A percentile compares a stretch with the other conserved stretches of the same genome.
phyloP scores from a whole-genome alignment of 2,888 invertebrate genomes.

The Catotricha subobsoleta region DNA sequence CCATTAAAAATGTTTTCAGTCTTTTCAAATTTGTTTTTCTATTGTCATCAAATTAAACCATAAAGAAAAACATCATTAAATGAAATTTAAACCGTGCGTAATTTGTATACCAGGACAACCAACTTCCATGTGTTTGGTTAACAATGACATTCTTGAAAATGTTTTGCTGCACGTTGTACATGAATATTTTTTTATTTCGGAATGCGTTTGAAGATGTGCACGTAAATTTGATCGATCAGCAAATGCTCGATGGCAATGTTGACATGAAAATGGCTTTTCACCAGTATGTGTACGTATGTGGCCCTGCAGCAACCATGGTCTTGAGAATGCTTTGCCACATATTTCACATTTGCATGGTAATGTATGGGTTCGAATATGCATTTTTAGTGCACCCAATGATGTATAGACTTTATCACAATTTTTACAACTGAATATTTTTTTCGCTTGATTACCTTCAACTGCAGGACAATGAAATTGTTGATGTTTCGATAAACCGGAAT shows the following conservation, averaged over 20 bases:
- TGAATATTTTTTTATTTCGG: constrained; percentile 93
- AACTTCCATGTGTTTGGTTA: constrained; percentile 84
- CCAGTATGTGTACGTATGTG: constrained; percentile 97
- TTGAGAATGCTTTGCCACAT: constrained; percentile 92
- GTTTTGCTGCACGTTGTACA: constrained; percentile 87
- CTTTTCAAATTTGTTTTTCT: no score
- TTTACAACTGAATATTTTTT: constrained; percentile 90
- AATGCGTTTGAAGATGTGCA: constrained; percentile 94
- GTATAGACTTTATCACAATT: constrained; percentile 93
- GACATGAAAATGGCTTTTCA: constrained; percentile 93
- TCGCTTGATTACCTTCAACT: constrained; percentile 61
- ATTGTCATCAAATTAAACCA: no score
- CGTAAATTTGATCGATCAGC: constrained; percentile 92
- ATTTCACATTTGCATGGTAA: constrained; percentile 91
- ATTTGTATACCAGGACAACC: constrained; percentile 47
- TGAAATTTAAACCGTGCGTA: constrained; percentile 3
- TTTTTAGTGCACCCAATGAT: constrained; percentile 88
- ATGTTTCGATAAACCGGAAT: constrained; percentile 91
- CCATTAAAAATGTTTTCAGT: no score
- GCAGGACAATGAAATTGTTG: constrained; percentile 91
- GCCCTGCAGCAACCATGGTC: constrained; percentile 94
- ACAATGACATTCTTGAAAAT: constrained; percentile 88
- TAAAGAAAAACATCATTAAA: no score
- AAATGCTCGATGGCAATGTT: constrained; percentile 87
- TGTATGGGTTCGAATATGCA: constrained; percentile 98